These are phyloP conservation scores for Acanthurus leucopareius DNA, from an alignment of 2,797 vertebrate species.

Conservation along the genomic window DNA sequence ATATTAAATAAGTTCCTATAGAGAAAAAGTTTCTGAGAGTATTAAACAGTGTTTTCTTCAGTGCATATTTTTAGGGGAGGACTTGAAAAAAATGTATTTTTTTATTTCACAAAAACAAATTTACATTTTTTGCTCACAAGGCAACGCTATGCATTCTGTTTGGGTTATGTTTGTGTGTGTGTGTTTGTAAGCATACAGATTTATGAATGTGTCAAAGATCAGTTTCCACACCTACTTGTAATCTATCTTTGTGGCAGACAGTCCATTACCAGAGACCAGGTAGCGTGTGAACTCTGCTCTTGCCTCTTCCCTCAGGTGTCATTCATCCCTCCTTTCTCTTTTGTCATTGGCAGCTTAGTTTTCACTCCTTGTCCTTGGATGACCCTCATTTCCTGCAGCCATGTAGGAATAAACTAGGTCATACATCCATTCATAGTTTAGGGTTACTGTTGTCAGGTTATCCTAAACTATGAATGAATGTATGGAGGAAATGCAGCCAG, in stretches of 20 bases:
- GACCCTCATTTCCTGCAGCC: conserved; percentile 8
- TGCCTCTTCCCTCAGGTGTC: conserved; percentile 39
- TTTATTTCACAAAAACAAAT: no score
- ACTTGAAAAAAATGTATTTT: no score
- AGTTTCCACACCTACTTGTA: conserved; percentile 33
- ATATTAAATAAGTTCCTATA: not conserved
- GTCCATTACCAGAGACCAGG: conserved; percentile 44
- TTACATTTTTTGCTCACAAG: no score
- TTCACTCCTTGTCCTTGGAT: conserved; percentile 58
- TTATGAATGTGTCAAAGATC: conserved; percentile 20
- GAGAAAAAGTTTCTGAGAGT: conserved; percentile 1
- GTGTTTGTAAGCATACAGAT: conserved; percentile 9
- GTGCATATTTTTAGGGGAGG: not conserved
- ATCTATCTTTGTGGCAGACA: conserved; percentile 42
- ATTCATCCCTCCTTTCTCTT: conserved; percentile 65
- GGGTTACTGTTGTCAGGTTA: not conserved
- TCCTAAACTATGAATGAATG: not conserved
- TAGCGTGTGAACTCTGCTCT: conserved; percentile 59
- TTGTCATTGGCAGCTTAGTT: conserved; percentile 64
- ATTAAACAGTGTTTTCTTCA: not conserved
- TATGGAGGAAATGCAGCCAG: not conserved
- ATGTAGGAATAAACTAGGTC: conserved; percentile 8
- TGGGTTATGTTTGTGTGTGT: not conserved
- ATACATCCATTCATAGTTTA: conserved; percentile 6
- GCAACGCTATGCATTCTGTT: not conserved